Conservation (phyloP, 2,113 vertebrate species). For the Tachycineta bicolor region DNA sequence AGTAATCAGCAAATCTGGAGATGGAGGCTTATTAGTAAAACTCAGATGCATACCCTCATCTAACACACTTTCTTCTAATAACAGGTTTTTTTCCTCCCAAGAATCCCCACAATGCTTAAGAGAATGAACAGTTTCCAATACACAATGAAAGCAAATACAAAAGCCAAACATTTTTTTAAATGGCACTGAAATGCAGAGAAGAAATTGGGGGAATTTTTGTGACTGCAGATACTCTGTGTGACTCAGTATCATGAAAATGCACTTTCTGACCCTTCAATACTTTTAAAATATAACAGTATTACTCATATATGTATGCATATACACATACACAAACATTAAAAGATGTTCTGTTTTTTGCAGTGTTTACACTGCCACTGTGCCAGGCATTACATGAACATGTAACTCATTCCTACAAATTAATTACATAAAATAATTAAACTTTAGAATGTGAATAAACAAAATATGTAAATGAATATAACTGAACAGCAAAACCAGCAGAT, state of each 20-base stretch:
- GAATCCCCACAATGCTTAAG: background rate
- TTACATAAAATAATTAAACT: background rate
- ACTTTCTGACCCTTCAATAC: background rate
- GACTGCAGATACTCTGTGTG: background rate
- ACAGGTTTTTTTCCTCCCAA: rapidly evolving
- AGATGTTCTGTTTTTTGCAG: background rate
- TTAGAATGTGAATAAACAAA: background rate
- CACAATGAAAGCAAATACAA: background rate
- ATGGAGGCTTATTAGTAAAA: background rate
- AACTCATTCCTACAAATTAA: background rate
- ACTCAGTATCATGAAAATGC: background rate
- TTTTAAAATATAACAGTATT: background rate
- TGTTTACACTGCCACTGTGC: background rate
- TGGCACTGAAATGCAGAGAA: background rate
- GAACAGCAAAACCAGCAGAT: background rate
- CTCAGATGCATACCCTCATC: background rate
- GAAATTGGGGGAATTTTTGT: background rate
- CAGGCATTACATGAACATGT: background rate
- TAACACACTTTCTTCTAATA: background rate
- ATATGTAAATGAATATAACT: background rate
- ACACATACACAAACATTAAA: background rate
- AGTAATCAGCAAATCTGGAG: background rate
- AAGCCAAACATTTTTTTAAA: background rate
- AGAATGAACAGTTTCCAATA: background rate
- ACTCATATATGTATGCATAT: background rate